Percentiles rank a stretch among this genome's conserved stretches.
These are phyloP conservation scores for Synanthedon tipuliformis DNA, from an alignment of 2,888 invertebrate genomes.

Conservation along the genomic window DNA sequence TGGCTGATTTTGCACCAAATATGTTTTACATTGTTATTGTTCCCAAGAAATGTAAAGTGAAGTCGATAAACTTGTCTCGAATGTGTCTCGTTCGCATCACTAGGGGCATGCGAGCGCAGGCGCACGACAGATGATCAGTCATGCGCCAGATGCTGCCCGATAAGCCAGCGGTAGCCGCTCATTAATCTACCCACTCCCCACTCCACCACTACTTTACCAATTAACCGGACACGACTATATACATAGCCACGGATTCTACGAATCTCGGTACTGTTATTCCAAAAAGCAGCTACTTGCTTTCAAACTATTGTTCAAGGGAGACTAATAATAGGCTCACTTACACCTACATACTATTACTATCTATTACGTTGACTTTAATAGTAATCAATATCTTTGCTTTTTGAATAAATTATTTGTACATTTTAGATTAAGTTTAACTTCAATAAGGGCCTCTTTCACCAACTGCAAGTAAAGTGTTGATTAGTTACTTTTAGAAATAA, in stretches of 20 bases:
- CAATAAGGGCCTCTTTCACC: too few relatives aligned
- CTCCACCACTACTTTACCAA: conserved; percentile 49
- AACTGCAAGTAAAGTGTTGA: too few relatives aligned
- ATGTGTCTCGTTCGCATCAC: conserved; percentile 21
- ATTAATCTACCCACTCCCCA: conserved; percentile 64
- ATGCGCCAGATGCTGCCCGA: conserved; percentile 65
- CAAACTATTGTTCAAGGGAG: too few relatives aligned
- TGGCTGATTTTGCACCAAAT: too few relatives aligned
- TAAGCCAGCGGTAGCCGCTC: conserved; percentile 67
- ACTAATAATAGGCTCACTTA: too few relatives aligned
- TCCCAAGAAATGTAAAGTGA: background rate
- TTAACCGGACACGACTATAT: conserved; percentile 48
- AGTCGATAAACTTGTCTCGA: background rate
- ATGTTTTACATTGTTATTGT: too few relatives aligned
- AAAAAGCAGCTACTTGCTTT: background rate
- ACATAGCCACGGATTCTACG: conserved; percentile 46
- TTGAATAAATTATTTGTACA: too few relatives aligned
- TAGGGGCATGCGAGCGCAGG: conserved; percentile 50
- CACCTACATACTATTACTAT: too few relatives aligned
- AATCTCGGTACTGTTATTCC: conserved; percentile 17
- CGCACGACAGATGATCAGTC: conserved; percentile 70
- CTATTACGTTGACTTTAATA: too few relatives aligned
- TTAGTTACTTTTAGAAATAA: too few relatives aligned
- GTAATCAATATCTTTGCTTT: too few relatives aligned
- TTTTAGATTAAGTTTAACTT: too few relatives aligned